Base-by-base conservation (phyloP, 2,888 invertebrate genomes). In the Parasteatoda lunata region DNA sequence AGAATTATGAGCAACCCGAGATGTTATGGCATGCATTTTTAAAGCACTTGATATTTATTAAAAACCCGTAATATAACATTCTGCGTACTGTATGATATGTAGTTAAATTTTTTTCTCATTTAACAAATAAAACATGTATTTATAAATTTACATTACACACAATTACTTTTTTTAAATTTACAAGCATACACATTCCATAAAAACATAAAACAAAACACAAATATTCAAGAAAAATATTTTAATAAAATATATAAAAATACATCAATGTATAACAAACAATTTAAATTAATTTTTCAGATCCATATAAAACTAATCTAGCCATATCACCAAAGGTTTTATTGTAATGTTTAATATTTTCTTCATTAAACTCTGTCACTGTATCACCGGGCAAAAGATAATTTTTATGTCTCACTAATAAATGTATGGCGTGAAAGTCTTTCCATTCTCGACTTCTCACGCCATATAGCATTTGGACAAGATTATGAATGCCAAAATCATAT, bases 341-440 rank as follows among this genome's bases (percentile, higher is more conserved):
- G 70, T 90, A 90, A 8, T 48, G 77, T 76, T 87, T 86, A 45
- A 90, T 90, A 80, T 90, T 90, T 8, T 88, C 66, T 80, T 90
- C 90, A 80, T 90, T 78, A 69, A 90, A 90, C 59, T 88, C 84
- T 51, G 71, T 52, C 47, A 84, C 54, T 13, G 64, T 48, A 80
- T 90, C 89, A 66, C 87, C 82, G 5, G 88, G 88, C 7, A 89
- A 78, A 9, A 90, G 83, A 77, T 91, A 90, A 48, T 82, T 79
- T 66, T 90, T 89, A 87, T 92, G 92, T 45, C 92, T 88, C 54
- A 90, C 90, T n/a, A 92, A 89, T 15, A 92, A 90, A 89, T 92
- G 92, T 59, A 92, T 88, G 1, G 91, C 87, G 79, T 90, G 91
- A 72, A 90, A 91, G 8, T 90, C 85, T 52, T 89, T 90, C 92